Evolutionary conservation across 2,797 vertebrate species (phyloP).

Genomic region (Microhierax caerulescens): DNA sequence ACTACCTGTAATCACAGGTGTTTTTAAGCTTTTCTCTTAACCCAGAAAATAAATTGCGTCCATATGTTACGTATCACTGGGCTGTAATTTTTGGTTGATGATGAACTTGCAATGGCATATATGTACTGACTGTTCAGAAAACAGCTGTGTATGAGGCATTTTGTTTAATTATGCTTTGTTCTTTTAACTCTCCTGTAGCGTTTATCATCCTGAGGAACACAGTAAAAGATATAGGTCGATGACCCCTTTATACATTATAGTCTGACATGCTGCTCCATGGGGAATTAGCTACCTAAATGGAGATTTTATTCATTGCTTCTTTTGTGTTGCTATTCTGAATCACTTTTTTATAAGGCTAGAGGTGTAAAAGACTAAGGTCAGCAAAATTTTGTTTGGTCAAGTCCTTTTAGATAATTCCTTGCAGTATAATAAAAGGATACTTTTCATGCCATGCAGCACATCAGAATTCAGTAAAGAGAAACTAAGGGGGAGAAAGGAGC

Average conservation of each 20-base stretch:
- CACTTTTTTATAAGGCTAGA: not conserved
- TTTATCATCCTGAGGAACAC: not conserved
- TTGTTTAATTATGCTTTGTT: conserved; percentile 27
- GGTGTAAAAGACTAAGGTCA: not conserved
- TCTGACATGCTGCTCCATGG: not conserved
- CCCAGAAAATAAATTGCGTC: not conserved
- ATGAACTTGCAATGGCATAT: not conserved
- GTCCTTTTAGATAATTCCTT: not conserved
- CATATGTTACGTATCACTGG: not conserved
- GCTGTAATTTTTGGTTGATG: not conserved
- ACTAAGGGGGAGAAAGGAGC: not conserved
- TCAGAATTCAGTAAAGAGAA: not conserved
- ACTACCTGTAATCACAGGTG: not conserved
- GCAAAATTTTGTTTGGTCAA: not conserved
- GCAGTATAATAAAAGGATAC: not conserved
- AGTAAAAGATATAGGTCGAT: not conserved
- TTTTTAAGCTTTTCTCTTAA: conserved; percentile 16
- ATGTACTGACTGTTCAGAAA: not conserved
- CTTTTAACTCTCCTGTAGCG: not conserved
- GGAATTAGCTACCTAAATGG: not conserved
- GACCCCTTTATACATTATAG: not conserved
- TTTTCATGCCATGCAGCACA: not conserved
- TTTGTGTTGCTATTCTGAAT: not conserved
- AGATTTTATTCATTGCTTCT: not conserved
- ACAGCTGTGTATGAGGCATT: not conserved